These are phyloP conservation scores for Dryocosmus kuriphilus DNA, from an alignment of 2,888 invertebrate species.

Conservation along the genomic window DNA sequence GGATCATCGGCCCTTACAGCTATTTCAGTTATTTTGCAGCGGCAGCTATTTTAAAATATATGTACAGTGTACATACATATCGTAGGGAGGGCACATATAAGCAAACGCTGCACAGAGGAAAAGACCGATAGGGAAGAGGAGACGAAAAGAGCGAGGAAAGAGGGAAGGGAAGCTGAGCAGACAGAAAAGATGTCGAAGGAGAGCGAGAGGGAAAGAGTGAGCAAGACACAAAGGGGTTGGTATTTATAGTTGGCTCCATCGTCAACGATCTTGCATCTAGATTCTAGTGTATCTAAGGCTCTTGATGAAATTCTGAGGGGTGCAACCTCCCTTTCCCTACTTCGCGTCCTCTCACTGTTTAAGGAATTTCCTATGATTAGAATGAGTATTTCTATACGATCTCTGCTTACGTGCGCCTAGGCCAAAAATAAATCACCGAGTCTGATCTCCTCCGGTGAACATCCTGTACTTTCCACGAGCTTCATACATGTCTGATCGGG, in stretches of 20 bases:
- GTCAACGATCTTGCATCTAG: constrained; percentile 29
- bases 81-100: constrained; percentile 26
- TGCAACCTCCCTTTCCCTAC: constrained; percentile 6
- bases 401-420: not conserved
- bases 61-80: constrained; percentile 30
- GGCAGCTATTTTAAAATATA: constrained; percentile 40
- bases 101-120: constrained; percentile 29
- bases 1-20: constrained; percentile 39
- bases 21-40: constrained; percentile 40
- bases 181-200: constrained; percentile 40
- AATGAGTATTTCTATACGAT: constrained; percentile 74
- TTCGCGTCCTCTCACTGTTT: constrained; percentile 8
- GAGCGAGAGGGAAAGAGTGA: constrained; percentile 29
- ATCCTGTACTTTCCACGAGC: not conserved
- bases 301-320: constrained; percentile 26
- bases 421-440: constrained; percentile 8
- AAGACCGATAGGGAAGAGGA: constrained; percentile 29
- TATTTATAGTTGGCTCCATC: constrained; percentile 32
- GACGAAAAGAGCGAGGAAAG: constrained; percentile 15
- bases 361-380: constrained; percentile 72
- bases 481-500: not conserved
- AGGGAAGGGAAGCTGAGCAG: constrained; percentile 34
- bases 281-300: constrained; percentile 17
- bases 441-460: constrained; percentile 9
- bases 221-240: constrained; percentile 37